A percentile compares a stretch with the other conserved stretches of the same genome.
These are phyloP conservation scores for Amazonetta brasiliensis DNA, from an alignment of 2,797 vertebrate genomes.

Conservation along the genomic window DNA sequence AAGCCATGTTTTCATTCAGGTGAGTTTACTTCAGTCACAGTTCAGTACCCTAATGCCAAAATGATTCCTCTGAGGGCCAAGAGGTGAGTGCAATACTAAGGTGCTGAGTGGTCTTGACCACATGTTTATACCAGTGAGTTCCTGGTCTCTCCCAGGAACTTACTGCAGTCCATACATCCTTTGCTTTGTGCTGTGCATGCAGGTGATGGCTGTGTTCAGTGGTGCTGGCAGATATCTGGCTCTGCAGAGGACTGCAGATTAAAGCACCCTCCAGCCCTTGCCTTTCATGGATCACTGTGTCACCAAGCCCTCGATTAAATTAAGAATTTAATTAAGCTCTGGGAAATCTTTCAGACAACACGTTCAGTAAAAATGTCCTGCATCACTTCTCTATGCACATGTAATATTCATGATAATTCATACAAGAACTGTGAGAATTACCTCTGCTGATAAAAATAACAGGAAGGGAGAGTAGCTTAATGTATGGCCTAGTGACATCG, in stretches of 20 bases:
- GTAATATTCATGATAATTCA: background rate
- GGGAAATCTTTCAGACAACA: background rate
- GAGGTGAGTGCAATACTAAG: background rate
- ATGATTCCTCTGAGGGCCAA: background rate
- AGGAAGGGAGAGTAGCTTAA: background rate
- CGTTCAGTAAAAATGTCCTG: background rate
- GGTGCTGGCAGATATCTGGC: background rate
- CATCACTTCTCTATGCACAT: background rate
- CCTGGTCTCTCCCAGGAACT: background rate
- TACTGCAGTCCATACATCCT: background rate
- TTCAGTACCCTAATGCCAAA: background rate
- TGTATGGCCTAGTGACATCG: background rate
- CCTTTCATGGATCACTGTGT: background rate
- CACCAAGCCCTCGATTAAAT: background rate
- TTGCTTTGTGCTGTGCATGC: background rate
- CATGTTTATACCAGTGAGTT: background rate
- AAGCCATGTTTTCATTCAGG: background rate
- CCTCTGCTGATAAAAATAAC: background rate
- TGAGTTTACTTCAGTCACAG: background rate
- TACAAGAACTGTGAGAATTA: background rate
- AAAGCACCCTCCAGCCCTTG: background rate
- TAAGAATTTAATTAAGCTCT: background rate
- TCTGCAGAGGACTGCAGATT: background rate
- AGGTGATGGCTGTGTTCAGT: rapidly evolving
- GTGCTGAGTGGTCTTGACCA: background rate